These are phyloP conservation scores for Erebia aethiops DNA, from an alignment of 2,888 invertebrate species.

Conservation along the genomic window DNA sequence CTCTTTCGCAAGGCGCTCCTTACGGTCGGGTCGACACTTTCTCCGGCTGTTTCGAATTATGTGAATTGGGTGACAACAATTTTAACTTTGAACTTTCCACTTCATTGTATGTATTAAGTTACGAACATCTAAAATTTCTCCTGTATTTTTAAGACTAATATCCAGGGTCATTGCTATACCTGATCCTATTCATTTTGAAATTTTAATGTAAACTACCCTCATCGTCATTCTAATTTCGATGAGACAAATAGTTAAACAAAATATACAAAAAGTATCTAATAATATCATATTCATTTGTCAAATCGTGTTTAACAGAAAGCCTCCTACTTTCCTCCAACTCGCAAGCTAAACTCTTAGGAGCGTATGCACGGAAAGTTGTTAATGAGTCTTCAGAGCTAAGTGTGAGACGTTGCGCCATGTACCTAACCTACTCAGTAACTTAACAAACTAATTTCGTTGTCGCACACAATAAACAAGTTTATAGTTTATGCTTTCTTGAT, in stretches of 20 bases:
- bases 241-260: too few relatives aligned
- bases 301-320: not conserved
- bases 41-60: conserved; percentile 64
- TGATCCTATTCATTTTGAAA: not conserved
- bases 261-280: too few relatives aligned
- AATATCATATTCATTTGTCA: too few relatives aligned
- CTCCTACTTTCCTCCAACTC: not conserved
- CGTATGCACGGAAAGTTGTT: conserved; percentile 21
- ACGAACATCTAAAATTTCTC: conserved; percentile 16
- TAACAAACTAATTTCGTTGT: conserved; percentile 19
- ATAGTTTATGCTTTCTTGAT: too few relatives aligned
- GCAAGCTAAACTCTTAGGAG: conserved; percentile 13
- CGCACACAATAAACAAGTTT: too few relatives aligned
- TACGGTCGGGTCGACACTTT: conserved; percentile 63
- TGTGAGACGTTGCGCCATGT: conserved; percentile 8
- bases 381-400: conserved; percentile 19
- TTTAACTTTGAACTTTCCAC: conserved; percentile 37
- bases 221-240: too few relatives aligned
- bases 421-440: conserved; percentile 7
- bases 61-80: conserved; percentile 53
- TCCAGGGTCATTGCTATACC: not conserved
- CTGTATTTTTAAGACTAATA: not conserved
- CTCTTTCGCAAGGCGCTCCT: conserved; percentile 75
- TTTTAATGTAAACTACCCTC: too few relatives aligned
- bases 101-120: conserved; percentile 31